Evolutionary conservation across 2,797 vertebrate species (phyloP).

Genomic region (Falco berigora): DNA sequence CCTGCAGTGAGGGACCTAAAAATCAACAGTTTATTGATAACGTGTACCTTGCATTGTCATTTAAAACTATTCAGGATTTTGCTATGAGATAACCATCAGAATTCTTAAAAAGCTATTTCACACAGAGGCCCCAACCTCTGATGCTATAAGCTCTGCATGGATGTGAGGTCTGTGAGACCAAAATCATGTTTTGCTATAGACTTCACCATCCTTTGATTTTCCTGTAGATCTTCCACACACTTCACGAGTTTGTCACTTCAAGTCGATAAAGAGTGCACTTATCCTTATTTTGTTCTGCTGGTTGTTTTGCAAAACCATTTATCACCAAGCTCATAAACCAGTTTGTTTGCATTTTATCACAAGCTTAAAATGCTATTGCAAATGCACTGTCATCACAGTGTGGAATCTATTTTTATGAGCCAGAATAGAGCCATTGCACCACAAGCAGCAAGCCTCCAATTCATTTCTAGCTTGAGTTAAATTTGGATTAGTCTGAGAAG

Average conservation of each 20-base stretch:
- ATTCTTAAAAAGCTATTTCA: not conserved
- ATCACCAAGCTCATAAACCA: not conserved
- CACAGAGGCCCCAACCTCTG: not conserved
- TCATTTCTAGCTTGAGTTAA: not conserved
- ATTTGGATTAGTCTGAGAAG: not conserved
- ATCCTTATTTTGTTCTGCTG: not conserved
- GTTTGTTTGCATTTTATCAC: not conserved
- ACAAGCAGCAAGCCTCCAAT: not conserved
- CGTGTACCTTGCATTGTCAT: not conserved
- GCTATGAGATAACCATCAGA: not conserved
- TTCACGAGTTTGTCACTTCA: not conserved
- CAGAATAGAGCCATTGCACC: not conserved
- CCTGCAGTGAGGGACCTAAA: not conserved
- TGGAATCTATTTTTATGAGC: not conserved
- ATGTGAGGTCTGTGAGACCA: not conserved
- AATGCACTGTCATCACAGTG: not conserved
- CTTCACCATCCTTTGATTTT: not conserved
- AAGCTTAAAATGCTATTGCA: not conserved
- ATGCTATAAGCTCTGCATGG: not conserved
- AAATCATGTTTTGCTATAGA: too few species aligned
- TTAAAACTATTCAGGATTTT: not conserved
- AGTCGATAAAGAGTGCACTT: not conserved
- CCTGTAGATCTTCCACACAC: not conserved
- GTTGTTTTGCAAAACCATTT: not conserved
- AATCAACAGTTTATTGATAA: not conserved